A percentile compares a stretch with the other conserved stretches of the same genome.
phyloP scores from a whole-genome alignment of 1,140 invertebrate genomes.

The Stegodyphus dumicola region DNA sequence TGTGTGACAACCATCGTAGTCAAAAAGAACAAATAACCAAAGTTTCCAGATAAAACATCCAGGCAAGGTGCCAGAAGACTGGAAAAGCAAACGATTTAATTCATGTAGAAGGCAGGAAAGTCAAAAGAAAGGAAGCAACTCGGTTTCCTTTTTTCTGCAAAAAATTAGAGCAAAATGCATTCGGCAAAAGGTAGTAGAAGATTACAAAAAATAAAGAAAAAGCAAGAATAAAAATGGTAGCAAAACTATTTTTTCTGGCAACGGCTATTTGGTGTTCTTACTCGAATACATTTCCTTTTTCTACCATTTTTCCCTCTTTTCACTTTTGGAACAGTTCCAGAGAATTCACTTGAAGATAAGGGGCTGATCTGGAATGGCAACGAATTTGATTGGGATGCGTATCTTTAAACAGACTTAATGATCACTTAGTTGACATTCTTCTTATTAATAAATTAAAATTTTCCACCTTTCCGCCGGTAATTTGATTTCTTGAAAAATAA shows the following conservation, averaged over 20 bases:
- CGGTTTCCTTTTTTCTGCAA: background rate
- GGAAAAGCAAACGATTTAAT: constrained; percentile 1
- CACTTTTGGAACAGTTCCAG: constrained; percentile 9
- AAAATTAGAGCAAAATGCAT: no score
- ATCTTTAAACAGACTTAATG: background rate
- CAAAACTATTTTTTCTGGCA: constrained; percentile 1
- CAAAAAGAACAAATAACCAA: no score
- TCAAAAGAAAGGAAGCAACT: background rate
- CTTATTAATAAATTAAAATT: no score
- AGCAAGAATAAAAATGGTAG: background rate
- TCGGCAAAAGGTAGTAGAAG: no score
- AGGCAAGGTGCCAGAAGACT: constrained; percentile 15
- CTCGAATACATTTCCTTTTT: constrained; percentile 4
- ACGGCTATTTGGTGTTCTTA: constrained; percentile 16
- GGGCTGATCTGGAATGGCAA: background rate
- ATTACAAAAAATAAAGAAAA: no score
- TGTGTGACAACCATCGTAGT: no score
- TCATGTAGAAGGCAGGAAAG: background rate
- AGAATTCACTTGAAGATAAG: background rate
- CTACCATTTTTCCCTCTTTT: background rate
- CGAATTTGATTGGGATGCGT: background rate
- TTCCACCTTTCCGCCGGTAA: no score
- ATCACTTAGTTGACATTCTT: no score
- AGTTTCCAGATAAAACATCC: background rate
- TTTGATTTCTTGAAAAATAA: no score